Evolutionary conservation across 1,140 invertebrate species (phyloP).

Genomic region (Cotesia typhae): DNA sequence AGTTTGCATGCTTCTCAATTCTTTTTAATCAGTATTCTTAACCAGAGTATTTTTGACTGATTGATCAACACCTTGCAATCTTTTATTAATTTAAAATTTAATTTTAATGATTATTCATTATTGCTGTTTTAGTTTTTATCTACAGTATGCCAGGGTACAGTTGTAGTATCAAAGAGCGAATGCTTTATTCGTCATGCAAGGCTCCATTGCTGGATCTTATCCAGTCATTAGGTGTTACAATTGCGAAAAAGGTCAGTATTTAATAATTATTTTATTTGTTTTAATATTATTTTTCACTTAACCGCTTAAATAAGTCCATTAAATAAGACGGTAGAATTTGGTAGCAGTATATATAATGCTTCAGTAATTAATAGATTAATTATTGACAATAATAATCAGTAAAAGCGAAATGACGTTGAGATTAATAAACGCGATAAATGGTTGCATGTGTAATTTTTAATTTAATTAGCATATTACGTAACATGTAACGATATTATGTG

Average conservation of each 20-base stretch:
- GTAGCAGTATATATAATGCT: too few relatives aligned
- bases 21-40: too few relatives aligned
- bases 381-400: too few relatives aligned
- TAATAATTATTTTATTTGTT: background rate
- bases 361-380: too few relatives aligned
- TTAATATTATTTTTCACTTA: background rate
- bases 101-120: slow-evolving; percentile 27
- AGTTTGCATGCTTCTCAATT: too few relatives aligned
- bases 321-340: too few relatives aligned
- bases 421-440: too few relatives aligned
- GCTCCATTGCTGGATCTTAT: slow-evolving; percentile 84
- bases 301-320: background rate
- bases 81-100: too few relatives aligned
- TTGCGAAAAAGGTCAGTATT: slow-evolving; percentile 81
- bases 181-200: slow-evolving; percentile 98
- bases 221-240: slow-evolving; percentile 77
- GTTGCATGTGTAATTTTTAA: too few relatives aligned
- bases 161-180: slow-evolving; percentile 94
- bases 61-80: slow-evolving; percentile 19
- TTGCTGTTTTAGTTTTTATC: slow-evolving; percentile 85
- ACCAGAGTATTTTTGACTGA: slow-evolving; percentile 8
- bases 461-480: too few relatives aligned
- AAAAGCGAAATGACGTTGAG: too few relatives aligned
- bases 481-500: too few relatives aligned
- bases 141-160: slow-evolving; percentile 97